Evolutionary conservation across 2,113 vertebrate species (phyloP).

Genomic region (Lophochroa leadbeateri): DNA sequence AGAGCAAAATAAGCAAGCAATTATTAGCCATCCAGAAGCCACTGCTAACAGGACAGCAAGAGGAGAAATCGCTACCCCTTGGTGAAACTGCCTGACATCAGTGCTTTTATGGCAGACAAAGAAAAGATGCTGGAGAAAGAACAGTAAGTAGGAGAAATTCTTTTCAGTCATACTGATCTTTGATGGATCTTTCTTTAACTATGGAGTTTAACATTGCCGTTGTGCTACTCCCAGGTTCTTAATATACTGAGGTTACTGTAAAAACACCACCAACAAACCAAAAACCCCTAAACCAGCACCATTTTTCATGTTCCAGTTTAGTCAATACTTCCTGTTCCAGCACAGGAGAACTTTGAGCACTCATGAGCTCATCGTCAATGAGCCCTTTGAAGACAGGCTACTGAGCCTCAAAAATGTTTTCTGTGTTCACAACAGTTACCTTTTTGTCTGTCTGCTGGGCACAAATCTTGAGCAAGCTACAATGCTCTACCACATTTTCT

Average conservation of each 20-base stretch:
- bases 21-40: neutral
- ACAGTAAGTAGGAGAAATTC: neutral
- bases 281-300: neutral
- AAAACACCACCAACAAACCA: neutral
- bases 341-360: neutral
- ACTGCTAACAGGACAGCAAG: neutral
- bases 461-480: conserved; percentile 28
- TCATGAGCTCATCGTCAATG: neutral
- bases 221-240: neutral
- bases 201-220: neutral
- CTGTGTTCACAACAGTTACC: neutral
- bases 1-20: neutral
- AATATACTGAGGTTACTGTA: neutral
- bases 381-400: neutral
- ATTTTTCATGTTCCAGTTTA: neutral
- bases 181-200: neutral
- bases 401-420: neutral
- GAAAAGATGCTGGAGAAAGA: neutral
- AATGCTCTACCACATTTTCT: conserved; percentile 1
- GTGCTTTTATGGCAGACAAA: neutral
- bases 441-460: neutral
- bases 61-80: neutral
- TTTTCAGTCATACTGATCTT: neutral
- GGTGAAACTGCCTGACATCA: neutral
- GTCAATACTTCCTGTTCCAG: neutral